Conservation (phyloP, 2,113 vertebrate species). For the Oncorhynchus kisutch region DNA sequence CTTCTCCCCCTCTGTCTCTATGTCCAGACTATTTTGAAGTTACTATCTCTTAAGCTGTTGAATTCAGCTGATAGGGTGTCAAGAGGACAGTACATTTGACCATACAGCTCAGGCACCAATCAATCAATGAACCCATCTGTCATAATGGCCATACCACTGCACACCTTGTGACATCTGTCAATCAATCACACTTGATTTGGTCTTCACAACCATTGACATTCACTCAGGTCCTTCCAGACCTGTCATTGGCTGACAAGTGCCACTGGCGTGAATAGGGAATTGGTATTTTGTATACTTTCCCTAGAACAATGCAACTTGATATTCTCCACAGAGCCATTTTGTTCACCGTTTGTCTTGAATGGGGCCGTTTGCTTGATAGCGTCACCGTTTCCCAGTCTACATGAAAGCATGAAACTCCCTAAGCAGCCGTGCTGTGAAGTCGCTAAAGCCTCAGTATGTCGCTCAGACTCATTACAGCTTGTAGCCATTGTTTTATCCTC, state of each 20-base stretch:
- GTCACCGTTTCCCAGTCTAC: not conserved
- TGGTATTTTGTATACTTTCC: not conserved
- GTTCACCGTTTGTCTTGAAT: not conserved
- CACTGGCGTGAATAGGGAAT: not conserved
- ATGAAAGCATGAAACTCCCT: no score
- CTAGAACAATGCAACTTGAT: not conserved
- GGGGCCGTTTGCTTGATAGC: not conserved
- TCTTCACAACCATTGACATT: not conserved
- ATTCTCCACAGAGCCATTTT: not conserved
- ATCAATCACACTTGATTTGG: not conserved
- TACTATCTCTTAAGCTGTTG: not conserved
- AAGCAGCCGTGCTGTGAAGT: no score
- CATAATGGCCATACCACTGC: not conserved
- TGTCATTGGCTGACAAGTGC: not conserved
- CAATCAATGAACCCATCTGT: not conserved
- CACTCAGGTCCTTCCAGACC: not conserved
- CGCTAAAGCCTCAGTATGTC: not conserved
- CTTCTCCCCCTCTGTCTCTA: not conserved
- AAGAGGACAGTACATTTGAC: not conserved
- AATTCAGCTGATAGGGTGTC: not conserved
- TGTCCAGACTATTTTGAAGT: not conserved
- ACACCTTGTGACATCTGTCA: not conserved
- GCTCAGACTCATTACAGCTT: not conserved
- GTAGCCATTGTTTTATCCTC: not conserved
- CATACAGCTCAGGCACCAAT: not conserved